These are phyloP conservation scores for Pantherophis guttatus DNA, from an alignment of 2,113 vertebrate genomes.

Conservation along the genomic window DNA sequence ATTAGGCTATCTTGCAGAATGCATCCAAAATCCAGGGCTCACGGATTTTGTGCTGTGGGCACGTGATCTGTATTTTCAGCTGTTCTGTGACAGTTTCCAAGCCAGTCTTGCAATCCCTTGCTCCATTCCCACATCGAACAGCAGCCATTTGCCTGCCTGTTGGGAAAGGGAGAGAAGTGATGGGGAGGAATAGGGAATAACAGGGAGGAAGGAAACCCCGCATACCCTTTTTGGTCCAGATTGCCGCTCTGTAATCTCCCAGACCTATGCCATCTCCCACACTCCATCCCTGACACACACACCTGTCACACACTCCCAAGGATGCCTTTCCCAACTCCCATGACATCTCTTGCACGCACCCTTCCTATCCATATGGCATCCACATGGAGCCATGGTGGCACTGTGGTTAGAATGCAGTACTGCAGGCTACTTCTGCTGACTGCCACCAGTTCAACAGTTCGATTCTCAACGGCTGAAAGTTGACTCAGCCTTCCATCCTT, in stretches of 20 bases:
- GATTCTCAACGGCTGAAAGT: no score
- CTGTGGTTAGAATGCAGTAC: no score
- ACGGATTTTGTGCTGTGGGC: background rate
- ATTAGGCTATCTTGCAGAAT: background rate
- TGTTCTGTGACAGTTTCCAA: background rate
- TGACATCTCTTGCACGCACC: background rate
- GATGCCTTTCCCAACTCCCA: background rate
- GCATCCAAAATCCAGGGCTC: background rate
- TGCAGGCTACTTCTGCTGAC: no score
- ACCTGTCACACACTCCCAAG: background rate
- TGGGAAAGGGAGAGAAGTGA: background rate
- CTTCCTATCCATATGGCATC: background rate
- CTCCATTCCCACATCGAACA: no score
- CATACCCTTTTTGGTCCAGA: background rate
- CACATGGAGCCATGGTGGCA: no score
- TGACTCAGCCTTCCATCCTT: no score
- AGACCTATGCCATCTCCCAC: background rate
- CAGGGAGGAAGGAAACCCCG: background rate
- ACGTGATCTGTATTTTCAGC: background rate
- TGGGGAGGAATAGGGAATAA: background rate
- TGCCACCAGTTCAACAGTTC: no score
- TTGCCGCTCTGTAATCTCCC: background rate
- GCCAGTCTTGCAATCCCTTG: background rate
- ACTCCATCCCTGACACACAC: background rate
- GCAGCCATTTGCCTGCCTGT: background rate